phyloP scores from a whole-genome alignment of 2,797 vertebrate genomes.

The Triplophysa bombifrons region DNA sequence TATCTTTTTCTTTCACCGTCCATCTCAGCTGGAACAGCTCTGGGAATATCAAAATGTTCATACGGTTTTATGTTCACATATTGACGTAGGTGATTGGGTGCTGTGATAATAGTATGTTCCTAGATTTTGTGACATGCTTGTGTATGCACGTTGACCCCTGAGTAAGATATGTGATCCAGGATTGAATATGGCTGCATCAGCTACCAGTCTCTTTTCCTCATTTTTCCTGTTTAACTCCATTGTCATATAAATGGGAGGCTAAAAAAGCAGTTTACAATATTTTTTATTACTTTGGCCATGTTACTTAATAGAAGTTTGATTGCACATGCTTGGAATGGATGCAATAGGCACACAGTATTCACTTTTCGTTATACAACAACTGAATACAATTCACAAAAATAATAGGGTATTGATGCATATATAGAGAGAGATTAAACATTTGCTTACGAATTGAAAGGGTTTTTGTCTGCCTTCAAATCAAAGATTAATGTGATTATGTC shows the following conservation, averaged over 20 bases:
- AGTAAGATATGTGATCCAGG: neutral
- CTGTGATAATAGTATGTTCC: constrained; percentile 23
- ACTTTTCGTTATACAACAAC: too few species aligned
- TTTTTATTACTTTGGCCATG: too few species aligned
- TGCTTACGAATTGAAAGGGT: too few species aligned
- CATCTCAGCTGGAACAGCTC: neutral
- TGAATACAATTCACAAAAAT: too few species aligned
- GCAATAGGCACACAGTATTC: too few species aligned
- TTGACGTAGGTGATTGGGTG: neutral
- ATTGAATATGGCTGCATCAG: too few species aligned
- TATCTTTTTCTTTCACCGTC: neutral
- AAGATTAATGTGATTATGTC: too few species aligned
- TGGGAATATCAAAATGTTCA: constrained; percentile 19
- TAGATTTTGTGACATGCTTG: neutral
- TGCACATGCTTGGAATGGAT: too few species aligned
- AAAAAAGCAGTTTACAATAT: neutral
- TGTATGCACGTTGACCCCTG: neutral
- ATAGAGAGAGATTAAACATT: neutral
- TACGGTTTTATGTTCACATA: constrained; percentile 15
- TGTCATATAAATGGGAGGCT: neutral
- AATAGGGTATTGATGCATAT: too few species aligned
- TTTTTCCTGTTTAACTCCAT: neutral
- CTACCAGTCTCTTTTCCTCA: neutral
- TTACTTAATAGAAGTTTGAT: too few species aligned
- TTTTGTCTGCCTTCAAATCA: too few species aligned